Conservation (phyloP, 2,888 invertebrate genomes). For the Camptogramma bilineatum region DNA sequence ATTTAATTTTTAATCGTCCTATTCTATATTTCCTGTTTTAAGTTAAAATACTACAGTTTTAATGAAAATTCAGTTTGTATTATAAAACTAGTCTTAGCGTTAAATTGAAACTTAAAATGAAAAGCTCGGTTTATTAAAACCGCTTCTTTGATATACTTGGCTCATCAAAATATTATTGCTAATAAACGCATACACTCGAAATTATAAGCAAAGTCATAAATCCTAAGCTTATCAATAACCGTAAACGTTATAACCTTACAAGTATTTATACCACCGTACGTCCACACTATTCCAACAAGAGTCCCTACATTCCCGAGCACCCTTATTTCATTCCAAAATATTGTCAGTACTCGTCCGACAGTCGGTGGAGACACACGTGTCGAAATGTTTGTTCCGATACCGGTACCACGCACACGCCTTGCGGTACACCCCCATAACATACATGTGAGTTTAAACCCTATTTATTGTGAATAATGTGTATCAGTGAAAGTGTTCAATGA, state of each 20-base stretch:
- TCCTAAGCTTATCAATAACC: constrained; percentile 17
- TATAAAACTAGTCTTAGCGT: no score
- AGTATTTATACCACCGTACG: constrained; percentile 11
- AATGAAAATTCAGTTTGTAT: no score
- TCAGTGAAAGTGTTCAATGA: constrained; percentile 28
- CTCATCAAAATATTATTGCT: neutral
- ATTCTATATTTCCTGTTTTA: no score
- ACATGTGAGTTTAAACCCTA: constrained; percentile 66
- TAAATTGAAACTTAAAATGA: no score
- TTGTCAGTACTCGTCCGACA: constrained; percentile 44
- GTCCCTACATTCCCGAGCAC: constrained; percentile 22
- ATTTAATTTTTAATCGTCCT: no score
- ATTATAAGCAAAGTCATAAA: constrained; percentile 6
- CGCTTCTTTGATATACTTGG: neutral
- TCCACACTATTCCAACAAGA: constrained; percentile 6
- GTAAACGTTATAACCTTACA: constrained; percentile 34
- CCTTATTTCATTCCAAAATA: constrained; percentile 12
- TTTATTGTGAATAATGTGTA: constrained; percentile 23
- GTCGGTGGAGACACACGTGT: constrained; percentile 58
- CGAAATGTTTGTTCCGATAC: constrained; percentile 67
- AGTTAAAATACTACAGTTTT: no score
- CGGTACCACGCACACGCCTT: constrained; percentile 73
- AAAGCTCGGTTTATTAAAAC: no score
- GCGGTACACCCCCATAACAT: constrained; percentile 79
- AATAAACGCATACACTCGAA: neutral